Percentiles rank a stretch among this genome's conserved stretches.
These are phyloP conservation scores for Poeciliopsis turrubarensis DNA, from an alignment of 2,113 vertebrate species.

Conservation along the genomic window DNA sequence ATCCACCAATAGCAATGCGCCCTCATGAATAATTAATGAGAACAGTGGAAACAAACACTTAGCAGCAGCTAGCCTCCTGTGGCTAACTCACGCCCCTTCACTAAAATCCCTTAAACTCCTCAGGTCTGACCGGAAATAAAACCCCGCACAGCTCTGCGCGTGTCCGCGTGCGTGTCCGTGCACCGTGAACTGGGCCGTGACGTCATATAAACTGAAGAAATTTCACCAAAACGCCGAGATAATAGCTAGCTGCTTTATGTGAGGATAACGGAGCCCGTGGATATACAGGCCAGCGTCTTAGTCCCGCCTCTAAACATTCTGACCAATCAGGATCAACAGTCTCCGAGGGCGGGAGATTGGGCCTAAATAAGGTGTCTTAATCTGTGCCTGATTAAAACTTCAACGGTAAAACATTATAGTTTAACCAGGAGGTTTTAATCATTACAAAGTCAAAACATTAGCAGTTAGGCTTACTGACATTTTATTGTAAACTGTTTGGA, in stretches of 20 bases:
- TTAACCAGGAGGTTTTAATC: not conserved
- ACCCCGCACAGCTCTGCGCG: not conserved
- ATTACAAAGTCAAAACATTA: not conserved
- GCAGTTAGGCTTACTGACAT: not conserved
- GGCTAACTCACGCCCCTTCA: constrained; percentile 25
- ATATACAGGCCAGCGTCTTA: constrained; percentile 21
- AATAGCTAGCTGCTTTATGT: not conserved
- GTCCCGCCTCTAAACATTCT: not conserved
- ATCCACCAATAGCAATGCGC: constrained; percentile 40
- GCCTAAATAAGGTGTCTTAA: constrained; percentile 6
- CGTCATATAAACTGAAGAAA: not conserved
- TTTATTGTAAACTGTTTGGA: no score
- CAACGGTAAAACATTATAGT: not conserved
- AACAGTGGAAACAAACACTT: constrained; percentile 35
- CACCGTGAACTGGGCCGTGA: not conserved
- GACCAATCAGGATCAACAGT: not conserved
- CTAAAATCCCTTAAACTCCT: not conserved
- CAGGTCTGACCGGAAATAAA: not conserved
- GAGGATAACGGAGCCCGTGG: rapidly evolving
- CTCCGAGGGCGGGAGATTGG: constrained; percentile 8
- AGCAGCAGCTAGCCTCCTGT: constrained; percentile 38
- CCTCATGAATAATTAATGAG: constrained; percentile 46
- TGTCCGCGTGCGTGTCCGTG: constrained; percentile 8
- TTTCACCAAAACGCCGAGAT: not conserved
- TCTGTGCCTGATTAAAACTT: constrained; percentile 49